phyloP scores from a whole-genome alignment of 2,113 vertebrate genomes.

The Gorsachius goisagi region DNA sequence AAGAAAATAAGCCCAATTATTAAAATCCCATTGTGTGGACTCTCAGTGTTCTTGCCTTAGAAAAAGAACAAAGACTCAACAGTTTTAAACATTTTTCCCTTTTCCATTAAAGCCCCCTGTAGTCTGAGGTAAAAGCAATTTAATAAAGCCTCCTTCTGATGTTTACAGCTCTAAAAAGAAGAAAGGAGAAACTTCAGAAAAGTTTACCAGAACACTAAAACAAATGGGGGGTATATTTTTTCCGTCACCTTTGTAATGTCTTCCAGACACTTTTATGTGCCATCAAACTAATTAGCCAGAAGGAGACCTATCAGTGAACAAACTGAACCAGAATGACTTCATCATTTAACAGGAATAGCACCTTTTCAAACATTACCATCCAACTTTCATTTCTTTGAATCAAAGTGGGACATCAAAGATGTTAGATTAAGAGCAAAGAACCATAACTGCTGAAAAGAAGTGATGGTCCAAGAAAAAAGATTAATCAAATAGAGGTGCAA shows the following conservation, averaged over 20 bases:
- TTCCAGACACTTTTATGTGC: neutral
- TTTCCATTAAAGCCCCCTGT: neutral
- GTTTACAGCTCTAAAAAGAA: neutral
- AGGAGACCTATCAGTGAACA: neutral
- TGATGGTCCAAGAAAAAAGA: neutral
- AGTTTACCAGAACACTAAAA: neutral
- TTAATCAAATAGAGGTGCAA: conserved; percentile 14
- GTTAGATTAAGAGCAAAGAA: neutral
- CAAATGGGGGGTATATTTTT: neutral
- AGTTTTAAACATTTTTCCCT: neutral
- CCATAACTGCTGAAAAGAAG: neutral
- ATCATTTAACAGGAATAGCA: neutral
- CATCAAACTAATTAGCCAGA: conserved; percentile 31
- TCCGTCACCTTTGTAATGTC: neutral
- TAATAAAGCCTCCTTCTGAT: conserved; percentile 14
- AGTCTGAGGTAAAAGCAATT: conserved; percentile 35
- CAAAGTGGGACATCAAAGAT: conserved; percentile 46
- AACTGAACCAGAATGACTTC: neutral
- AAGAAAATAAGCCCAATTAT: neutral
- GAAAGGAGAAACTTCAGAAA: neutral
- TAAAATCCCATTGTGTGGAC: neutral
- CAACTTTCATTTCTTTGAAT: neutral
- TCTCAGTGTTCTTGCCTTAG: neutral
- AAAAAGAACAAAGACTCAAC: conserved; percentile 32
- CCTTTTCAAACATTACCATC: neutral